A percentile compares a stretch with the other conserved stretches of the same genome.
Conservation (phyloP, 2,797 vertebrate genomes). For the Cetoscarus ocellatus region DNA sequence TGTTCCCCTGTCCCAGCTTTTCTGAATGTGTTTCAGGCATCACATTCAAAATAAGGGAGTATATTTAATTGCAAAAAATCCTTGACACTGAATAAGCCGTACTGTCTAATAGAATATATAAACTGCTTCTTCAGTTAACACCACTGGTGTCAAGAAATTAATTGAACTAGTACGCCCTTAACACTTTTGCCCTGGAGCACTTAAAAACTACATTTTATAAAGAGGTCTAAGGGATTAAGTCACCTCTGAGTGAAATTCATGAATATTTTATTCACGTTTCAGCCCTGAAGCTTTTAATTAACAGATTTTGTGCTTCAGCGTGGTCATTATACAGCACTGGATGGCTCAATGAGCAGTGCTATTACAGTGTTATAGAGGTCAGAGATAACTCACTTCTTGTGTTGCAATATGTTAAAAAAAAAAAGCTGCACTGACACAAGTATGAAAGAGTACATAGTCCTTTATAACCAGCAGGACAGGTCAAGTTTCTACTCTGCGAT, state of each 20-base stretch:
- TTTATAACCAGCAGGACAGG: too few relatives aligned
- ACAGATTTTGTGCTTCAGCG: slow-evolving; percentile 23
- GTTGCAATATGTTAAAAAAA: background rate
- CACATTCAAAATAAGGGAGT: too few relatives aligned
- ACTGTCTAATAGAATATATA: background rate
- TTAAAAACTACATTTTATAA: background rate
- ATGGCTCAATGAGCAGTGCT: slow-evolving; percentile 28
- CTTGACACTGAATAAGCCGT: too few relatives aligned
- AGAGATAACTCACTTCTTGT: background rate
- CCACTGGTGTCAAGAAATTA: background rate
- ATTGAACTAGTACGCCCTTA: background rate
- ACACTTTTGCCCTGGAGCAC: background rate
- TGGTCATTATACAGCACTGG: slow-evolving; percentile 17
- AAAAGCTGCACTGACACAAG: background rate
- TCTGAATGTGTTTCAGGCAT: too few relatives aligned
- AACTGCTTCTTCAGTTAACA: background rate
- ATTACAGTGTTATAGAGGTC: slow-evolving; percentile 8
- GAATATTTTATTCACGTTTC: slow-evolving; percentile 32
- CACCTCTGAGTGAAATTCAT: slow-evolving; percentile 19
- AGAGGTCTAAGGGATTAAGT: background rate
- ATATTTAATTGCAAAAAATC: too few relatives aligned
- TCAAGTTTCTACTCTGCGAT: too few relatives aligned
- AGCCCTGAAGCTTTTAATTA: slow-evolving; percentile 31
- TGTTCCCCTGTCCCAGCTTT: too few relatives aligned
- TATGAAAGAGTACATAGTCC: too few relatives aligned